Evolutionary conservation across 1,140 invertebrate genomes (phyloP).

Genomic region (Triops longicaudatus): DNA sequence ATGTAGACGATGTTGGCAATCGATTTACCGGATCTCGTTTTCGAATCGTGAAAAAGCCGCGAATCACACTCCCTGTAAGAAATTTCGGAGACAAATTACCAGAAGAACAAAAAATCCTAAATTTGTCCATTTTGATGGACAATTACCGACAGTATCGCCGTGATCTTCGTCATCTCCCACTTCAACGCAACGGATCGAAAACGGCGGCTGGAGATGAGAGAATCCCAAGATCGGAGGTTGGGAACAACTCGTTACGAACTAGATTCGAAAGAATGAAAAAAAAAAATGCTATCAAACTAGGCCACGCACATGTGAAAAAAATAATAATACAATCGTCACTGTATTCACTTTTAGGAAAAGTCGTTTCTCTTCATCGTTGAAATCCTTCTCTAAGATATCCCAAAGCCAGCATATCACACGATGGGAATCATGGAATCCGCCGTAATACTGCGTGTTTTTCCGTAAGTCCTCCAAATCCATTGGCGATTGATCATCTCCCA

Average conservation of each 20-base stretch:
- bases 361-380: slow-evolving; percentile 78
- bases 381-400: slow-evolving; percentile 96
- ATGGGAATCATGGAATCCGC: slow-evolving; percentile 97
- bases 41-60: slow-evolving; percentile 95
- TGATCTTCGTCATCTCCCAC: slow-evolving; percentile 97
- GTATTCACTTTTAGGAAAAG: slow-evolving; percentile 76
- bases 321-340: slow-evolving; percentile 21
- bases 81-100: background rate
- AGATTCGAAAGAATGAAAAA: slow-evolving; percentile 36
- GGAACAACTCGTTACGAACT: slow-evolving; percentile 99
- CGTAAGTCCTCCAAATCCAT: slow-evolving; percentile 84
- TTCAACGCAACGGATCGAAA: slow-evolving; percentile 98
- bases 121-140: slow-evolving; percentile 9
- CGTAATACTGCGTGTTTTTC: slow-evolving; percentile 94
- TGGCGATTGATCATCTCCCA: slow-evolving; percentile 83
- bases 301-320: background rate
- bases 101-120: background rate
- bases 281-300: background rate
- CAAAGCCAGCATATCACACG: slow-evolving; percentile 96
- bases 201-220: slow-evolving; percentile 92
- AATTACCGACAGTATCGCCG: slow-evolving; percentile 80
- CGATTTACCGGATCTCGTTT: slow-evolving; percentile 92
- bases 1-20: slow-evolving; percentile 96
- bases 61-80: slow-evolving; percentile 73
- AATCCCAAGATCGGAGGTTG: slow-evolving; percentile 96